A percentile compares a stretch with the other conserved stretches of the same genome.
phyloP scores from a whole-genome alignment of 2,888 invertebrate genomes.

The Hemicrepidius hirtus region DNA sequence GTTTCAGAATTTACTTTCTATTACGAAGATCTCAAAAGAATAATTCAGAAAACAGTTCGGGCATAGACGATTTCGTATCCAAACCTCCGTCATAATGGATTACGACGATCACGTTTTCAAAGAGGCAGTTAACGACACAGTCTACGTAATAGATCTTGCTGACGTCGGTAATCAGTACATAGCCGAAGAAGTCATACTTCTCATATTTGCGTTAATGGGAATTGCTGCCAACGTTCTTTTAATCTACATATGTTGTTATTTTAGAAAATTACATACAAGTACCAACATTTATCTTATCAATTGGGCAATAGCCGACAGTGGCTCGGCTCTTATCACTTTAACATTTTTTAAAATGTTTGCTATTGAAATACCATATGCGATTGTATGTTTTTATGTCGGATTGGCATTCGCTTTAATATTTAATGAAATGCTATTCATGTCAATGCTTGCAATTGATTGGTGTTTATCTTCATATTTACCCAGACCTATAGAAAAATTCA shows the following conservation, averaged over 20 bases:
- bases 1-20: neutral
- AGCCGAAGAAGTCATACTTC: conserved; percentile 32
- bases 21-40: neutral
- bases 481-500: conserved; percentile 34
- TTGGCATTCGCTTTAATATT: conserved; percentile 40
- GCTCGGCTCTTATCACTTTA: conserved; percentile 38
- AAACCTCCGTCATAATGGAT: conserved; percentile 26
- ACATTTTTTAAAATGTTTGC: conserved; percentile 34
- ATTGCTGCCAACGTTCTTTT: conserved; percentile 38
- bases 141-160: neutral
- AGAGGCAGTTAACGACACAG: conserved; percentile 25
- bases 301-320: conserved; percentile 49
- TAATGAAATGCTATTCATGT: conserved; percentile 41
- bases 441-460: conserved; percentile 42
- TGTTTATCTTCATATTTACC: conserved; percentile 44
- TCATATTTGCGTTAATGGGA: conserved; percentile 36
- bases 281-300: conserved; percentile 45
- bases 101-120: conserved; percentile 45
- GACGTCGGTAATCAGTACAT: conserved; percentile 6
- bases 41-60: neutral
- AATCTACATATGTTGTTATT: conserved; percentile 45
- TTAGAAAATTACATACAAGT: conserved; percentile 43
- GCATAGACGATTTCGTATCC: no score
- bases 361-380: conserved; percentile 23
- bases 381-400: conserved; percentile 44